Evolutionary conservation across 2,888 invertebrate species (phyloP).

Genomic region (Drepana falcataria): DNA sequence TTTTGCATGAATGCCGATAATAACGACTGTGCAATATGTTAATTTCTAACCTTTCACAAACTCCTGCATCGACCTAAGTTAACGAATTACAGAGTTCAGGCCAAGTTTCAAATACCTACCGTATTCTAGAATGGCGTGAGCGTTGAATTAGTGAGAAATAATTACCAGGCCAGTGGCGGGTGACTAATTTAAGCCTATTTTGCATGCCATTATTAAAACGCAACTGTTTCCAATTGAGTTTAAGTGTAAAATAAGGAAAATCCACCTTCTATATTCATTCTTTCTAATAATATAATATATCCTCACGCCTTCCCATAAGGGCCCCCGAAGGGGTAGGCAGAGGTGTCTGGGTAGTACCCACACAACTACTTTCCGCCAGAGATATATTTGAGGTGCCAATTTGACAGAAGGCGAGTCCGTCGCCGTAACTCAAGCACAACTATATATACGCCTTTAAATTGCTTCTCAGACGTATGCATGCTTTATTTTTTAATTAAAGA

Average conservation of each 20-base stretch:
- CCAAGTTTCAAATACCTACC: slow-evolving; percentile 12
- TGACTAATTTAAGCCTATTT: slow-evolving; percentile 31
- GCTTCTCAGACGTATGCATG: no score
- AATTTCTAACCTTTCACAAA: neutral
- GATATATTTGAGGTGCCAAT: no score
- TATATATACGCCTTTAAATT: no score
- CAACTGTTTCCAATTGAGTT: neutral
- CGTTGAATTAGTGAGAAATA: slow-evolving; percentile 40
- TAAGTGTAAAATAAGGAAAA: neutral
- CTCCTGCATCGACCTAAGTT: slow-evolving; percentile 15
- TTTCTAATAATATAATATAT: no score
- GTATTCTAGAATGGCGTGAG: slow-evolving; percentile 32
- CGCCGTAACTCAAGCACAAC: no score
- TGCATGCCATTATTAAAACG: slow-evolving; percentile 23
- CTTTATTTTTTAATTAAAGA: no score
- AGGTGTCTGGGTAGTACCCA: no score
- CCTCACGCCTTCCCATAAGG: no score
- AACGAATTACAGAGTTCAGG: slow-evolving; percentile 19
- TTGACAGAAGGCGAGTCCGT: no score
- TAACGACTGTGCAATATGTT: neutral
- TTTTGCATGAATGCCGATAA: slow-evolving; percentile 2
- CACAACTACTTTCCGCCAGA: no score
- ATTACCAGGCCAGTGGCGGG: slow-evolving; percentile 35
- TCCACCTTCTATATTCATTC: neutral
- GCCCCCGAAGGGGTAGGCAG: no score